phyloP scores from a whole-genome alignment of 2,113 vertebrate genomes.

The Terrapene triunguis region DNA sequence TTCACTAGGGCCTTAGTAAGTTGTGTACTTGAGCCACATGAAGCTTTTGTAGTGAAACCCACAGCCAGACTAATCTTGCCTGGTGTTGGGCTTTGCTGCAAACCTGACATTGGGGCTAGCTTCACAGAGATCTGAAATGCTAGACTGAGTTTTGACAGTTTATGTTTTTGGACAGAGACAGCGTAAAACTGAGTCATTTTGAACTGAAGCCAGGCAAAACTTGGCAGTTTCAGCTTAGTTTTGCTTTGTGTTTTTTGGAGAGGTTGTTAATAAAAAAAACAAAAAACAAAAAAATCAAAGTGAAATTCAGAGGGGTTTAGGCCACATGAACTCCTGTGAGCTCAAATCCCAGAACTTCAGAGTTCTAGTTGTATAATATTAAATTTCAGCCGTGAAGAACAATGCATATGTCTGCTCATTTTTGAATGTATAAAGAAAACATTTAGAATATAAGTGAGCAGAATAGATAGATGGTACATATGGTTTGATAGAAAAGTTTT shows the following conservation, averaged over 20 bases:
- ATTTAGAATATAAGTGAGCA: neutral
- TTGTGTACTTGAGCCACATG: neutral
- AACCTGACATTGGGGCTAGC: neutral
- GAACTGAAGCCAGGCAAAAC: neutral
- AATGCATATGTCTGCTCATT: neutral
- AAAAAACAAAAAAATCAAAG: neutral
- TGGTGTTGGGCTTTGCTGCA: neutral
- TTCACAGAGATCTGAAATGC: neutral
- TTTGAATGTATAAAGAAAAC: neutral
- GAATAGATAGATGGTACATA: neutral
- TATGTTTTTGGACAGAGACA: neutral
- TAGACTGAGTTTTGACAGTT: neutral
- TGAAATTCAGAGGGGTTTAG: neutral
- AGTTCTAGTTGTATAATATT: neutral
- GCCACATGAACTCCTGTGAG: neutral
- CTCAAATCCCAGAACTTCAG: accelerated
- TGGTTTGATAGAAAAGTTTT: neutral
- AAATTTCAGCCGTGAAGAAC: neutral
- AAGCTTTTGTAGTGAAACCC: neutral
- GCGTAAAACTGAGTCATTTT: neutral
- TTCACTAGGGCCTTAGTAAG: neutral
- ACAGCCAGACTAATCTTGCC: neutral
- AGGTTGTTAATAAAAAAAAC: neutral
- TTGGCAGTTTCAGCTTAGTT: neutral
- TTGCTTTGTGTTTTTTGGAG: neutral